These are phyloP conservation scores for Lipophrys pholis DNA, from an alignment of 2,113 vertebrate species.

Conservation along the genomic window DNA sequence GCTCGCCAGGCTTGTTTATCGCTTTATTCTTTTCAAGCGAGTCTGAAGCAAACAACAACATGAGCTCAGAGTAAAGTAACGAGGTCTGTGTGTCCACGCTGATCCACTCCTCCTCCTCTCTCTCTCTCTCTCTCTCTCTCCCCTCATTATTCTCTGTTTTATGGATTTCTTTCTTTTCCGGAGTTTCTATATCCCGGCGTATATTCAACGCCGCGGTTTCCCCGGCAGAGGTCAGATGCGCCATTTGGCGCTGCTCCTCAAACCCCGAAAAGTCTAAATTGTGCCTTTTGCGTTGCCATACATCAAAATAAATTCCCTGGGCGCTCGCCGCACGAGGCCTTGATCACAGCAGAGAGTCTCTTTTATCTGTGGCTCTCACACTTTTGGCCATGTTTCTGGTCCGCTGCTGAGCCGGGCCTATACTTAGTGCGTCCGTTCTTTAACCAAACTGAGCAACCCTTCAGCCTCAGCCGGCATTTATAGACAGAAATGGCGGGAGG, in stretches of 20 bases:
- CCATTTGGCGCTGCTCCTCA: conserved; percentile 65
- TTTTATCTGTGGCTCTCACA: conserved; percentile 79
- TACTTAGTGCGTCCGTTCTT: conserved; percentile 75
- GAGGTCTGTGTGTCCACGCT: conserved; percentile 40
- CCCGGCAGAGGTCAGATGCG: conserved; percentile 64
- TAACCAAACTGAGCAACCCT: conserved; percentile 67
- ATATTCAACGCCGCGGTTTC: conserved; percentile 64
- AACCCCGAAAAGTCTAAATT: conserved; percentile 75
- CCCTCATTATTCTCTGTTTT: conserved; percentile 58
- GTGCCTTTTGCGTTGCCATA: conserved; percentile 78
- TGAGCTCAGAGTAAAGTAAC: conserved; percentile 22
- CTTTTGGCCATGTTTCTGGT: conserved; percentile 80
- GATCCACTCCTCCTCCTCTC: conserved; percentile 40
- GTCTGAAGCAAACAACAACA: conserved; percentile 48
- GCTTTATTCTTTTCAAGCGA: conserved; percentile 35
- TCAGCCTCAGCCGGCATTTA: conserved; percentile 72
- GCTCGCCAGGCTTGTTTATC: conserved; percentile 65
- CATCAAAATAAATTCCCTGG: conserved; percentile 78
- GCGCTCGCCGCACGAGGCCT: conserved; percentile 67
- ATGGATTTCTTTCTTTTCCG: conserved; percentile 53
- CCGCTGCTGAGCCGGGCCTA: conserved; percentile 70
- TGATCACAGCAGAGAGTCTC: conserved; percentile 76
- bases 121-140: conserved; percentile 43
- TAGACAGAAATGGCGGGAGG: too few species aligned
- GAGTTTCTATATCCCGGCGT: conserved; percentile 60